Base-by-base conservation (phyloP, 2,888 invertebrate genomes). In the Aethes cnicana region DNA sequence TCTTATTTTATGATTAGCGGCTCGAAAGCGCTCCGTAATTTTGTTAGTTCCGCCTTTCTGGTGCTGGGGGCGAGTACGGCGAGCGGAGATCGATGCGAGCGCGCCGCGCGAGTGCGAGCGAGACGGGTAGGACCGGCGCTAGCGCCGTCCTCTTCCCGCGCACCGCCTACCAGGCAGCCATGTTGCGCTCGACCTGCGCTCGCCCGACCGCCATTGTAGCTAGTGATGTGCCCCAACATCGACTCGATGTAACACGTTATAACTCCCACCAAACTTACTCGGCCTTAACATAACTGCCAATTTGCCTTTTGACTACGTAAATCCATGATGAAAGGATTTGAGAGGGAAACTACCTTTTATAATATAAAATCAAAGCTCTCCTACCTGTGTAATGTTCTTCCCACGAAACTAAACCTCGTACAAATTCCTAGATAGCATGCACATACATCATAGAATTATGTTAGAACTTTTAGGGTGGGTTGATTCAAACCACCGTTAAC, bases 1-100 rank as follows among this genome's bases (percentile, higher is more conserved):
- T 89, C 89, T 89, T 89, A 89, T 89, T 88, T 88, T 88, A 88
- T 89, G 89, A 89, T 89, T 89, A 89, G 89, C 88, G 89, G 89
- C 89, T 86, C 86, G 88, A 88, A 87, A 88, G 88, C 88, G 87
- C 89, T 88, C 85, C 87, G 89, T 89, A 88, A 89, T 89, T 88
- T 88, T 88, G 89, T 89, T 89, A 88, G 89, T 89, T 89, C 89
- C 89, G 89, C 89, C 89, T 88, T 89, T 89, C 87, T 88, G 89
- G 87, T 87, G 88, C 89, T 87, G 86, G 88, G 86, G 88, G 87
- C 88, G 86, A 87, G 79, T 78, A 77, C 85, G 72, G 78, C 77
- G 85, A 85, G 84, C 83, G 77, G 84, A 87, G 89, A 89, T 89
- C 89, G 89, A 89, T 89, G 89, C 88, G 79, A 81, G 77, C 84